phyloP scores from a whole-genome alignment of 92 coral and sea anemone species.

The Parazoanthus swiftii region DNA sequence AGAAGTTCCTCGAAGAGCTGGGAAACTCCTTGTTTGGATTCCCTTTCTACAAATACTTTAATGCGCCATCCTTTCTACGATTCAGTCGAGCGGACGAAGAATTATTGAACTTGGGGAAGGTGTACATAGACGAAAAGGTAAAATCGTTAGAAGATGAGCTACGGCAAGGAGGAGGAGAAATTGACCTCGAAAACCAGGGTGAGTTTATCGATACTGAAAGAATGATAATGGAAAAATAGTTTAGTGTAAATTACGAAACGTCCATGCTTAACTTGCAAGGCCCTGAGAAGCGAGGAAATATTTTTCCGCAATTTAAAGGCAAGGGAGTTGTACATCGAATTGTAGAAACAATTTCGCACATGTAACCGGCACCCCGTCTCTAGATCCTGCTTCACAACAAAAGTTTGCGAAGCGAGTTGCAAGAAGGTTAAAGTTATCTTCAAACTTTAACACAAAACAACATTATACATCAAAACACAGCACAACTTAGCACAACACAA shows the following conservation, averaged over 20 bases:
- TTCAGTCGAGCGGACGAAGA: slow-evolving; percentile 40
- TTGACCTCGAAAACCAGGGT: slow-evolving; percentile 43
- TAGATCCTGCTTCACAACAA: no score
- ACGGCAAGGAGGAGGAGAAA: slow-evolving; percentile 8
- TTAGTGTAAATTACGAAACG: no score
- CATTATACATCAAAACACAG: no score
- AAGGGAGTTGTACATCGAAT: no score
- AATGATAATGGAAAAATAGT: background rate
- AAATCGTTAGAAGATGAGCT: slow-evolving; percentile 22
- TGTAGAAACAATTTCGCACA: no score
- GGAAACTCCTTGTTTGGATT: slow-evolving; percentile 38
- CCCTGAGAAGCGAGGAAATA: background rate
- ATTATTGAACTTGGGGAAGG: background rate
- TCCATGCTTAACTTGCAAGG: background rate
- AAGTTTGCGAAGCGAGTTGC: no score
- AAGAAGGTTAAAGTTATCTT: no score
- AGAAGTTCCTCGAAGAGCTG: slow-evolving; percentile 14
- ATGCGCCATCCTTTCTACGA: slow-evolving; percentile 38
- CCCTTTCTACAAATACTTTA: slow-evolving; percentile 30
- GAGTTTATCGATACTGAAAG: background rate
- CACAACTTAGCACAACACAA: no score
- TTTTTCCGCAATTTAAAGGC: background rate
- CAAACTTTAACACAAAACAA: no score
- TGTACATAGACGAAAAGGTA: slow-evolving; percentile 41
- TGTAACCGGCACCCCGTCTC: no score